A percentile compares a stretch with the other conserved stretches of the same genome.
These are phyloP conservation scores for Hormaphis cornu DNA, from an alignment of 1,140 invertebrate species.

Conservation along the genomic window DNA sequence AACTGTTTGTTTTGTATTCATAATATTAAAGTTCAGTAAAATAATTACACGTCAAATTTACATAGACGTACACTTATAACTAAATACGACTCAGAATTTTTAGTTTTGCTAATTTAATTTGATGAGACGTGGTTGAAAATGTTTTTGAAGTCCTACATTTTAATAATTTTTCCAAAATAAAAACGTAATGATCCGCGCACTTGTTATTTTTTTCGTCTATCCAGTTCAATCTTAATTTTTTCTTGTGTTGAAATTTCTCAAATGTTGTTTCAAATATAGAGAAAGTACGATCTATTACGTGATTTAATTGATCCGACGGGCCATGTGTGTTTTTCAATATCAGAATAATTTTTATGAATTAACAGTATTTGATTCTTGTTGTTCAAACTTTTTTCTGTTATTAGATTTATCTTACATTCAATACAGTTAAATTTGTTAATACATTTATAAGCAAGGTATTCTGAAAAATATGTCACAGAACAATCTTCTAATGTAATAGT, in stretches of 20 bases:
- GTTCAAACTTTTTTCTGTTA: not conserved
- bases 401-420: not conserved
- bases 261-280: not conserved
- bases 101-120: too few relatives aligned
- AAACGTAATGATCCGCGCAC: not conserved
- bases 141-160: not conserved
- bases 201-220: not conserved
- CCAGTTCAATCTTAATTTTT: slow-evolving; percentile 1
- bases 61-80: too few relatives aligned
- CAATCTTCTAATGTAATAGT: not conserved
- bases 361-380: not conserved
- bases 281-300: not conserved
- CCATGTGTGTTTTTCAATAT: not conserved
- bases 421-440: not conserved
- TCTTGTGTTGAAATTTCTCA: not conserved
- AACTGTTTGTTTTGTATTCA: too few relatives aligned
- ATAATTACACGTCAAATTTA: too few relatives aligned
- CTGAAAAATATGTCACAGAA: not conserved
- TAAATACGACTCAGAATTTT: too few relatives aligned
- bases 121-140: not conserved
- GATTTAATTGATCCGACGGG: not conserved
- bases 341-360: not conserved
- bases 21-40: too few relatives aligned
- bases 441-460: not conserved
- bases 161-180: slow-evolving; percentile 7